Evolutionary conservation across 23 tunicate genomes (phyloP), one percentile per base, ranked within the genome.

Genomic region (Oikopleura dioica): DNA sequence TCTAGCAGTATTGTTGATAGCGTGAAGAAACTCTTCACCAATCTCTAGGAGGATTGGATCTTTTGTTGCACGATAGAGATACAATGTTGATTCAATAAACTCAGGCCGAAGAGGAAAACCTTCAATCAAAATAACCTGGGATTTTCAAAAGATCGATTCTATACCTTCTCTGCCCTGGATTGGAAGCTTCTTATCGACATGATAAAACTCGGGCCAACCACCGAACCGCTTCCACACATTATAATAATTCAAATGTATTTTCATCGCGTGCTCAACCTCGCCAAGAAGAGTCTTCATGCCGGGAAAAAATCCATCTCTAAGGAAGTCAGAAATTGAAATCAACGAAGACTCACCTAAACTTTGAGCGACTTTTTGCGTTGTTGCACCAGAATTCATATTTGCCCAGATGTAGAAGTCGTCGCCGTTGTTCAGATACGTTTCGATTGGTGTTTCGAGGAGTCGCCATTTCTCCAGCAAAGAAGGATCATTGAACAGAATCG

Each of bases 331-430:
- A n/a, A n/a, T n/a, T n/a, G n/a, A n/a, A n/a, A n/a, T n/a, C n/a
- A n/a, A n/a, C n/a, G n/a, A n/a, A n/a, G n/a, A n/a, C n/a, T n/a
- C n/a, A n/a, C n/a, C n/a, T 36, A 92, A 68, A 1, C 94, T 85
- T 69, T 92, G 97, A 55, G 84, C 86, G 24, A 85, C 63, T 1
- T 94, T 83, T 68, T 78, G 38, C 0, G 97, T 92, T 16, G 81
- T 76, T 23, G 84, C 67, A 0, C 97, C 97, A 4, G 81, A 76
- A 9, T 86, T 81, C 92, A 92, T 92, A 36, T 85, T 81, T 0
- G 69, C 97, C 97, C 97, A 92, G 76, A 92, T 79, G 69, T 92
- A 92, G 94, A 94, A 92, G 63, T 92, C 92, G 1, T 84, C 81
- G n/a, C n/a, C n/a, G 29, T 92, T 81, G 35, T 92, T 92, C 37